Base-by-base conservation (phyloP, 1,140 invertebrate species). In the Drosophila baimaii region DNA sequence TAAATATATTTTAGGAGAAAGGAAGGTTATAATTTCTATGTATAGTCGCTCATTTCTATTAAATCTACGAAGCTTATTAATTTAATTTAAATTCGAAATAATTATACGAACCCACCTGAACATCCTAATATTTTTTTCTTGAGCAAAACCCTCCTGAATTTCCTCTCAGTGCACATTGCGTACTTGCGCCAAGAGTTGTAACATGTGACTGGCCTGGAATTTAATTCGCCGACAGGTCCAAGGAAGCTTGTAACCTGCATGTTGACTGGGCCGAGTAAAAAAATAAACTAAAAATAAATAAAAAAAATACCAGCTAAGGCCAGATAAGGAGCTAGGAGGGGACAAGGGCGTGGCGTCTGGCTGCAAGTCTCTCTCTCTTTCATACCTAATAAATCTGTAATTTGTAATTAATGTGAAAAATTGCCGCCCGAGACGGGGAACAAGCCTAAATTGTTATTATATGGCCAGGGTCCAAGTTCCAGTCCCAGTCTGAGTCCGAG, bases 391-490 rank as follows among this genome's bases (percentile, higher is more conserved):
- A 90, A 90, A 90, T 90, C 86, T 90, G 80, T 86, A 90, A 90
- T 90, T 90, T 90, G 88, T 90, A 90, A 90, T 90, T 90, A 90
- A 90, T 90, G 86, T 83, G 79, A 86, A 90, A 90, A 90, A 90
- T 84, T 81, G 82, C 66, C 74, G 71, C 43, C 41, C 47, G 71
- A 73, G 88, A 90, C 88, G 80, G 66, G 77, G 79, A 90, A 90
- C 86, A 90, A 83, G 88, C 82, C 88, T 90, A 90, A 90, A 90
- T 90, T 83, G 86, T 86, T 90, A 90, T 81, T 89, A 89, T 89
- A 81, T 77, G 70, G 75, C 72, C 84, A 37, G 9, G 25, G 76
- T 59, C 68, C 77, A 65, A 79, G 76, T 64, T 81, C 59, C 74
- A 83, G 82, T 81, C 65, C 54, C 43, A 59, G 43, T 31, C 59